A percentile compares a stretch with the other conserved stretches of the same genome.
These are phyloP conservation scores for Drosophila sucinea DNA, from an alignment of 1,140 invertebrate species.

Conservation along the genomic window DNA sequence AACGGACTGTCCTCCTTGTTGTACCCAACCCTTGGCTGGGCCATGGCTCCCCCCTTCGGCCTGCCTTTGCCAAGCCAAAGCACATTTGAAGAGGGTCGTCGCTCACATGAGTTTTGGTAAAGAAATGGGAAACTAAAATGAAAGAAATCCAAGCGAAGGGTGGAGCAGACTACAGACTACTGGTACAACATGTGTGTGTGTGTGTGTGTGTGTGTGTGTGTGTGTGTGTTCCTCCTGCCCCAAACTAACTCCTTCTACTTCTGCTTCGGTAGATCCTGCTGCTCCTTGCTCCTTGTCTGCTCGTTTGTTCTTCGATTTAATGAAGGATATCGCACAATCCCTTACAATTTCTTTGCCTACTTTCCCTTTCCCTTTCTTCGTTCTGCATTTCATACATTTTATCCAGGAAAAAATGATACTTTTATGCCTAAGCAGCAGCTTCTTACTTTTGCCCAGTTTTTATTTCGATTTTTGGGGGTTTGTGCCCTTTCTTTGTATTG, in stretches of 20 bases:
- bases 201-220: too few species aligned
- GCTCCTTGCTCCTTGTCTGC: conserved; percentile 34
- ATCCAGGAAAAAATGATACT: conserved; percentile 57
- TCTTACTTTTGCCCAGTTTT: conserved; percentile 41
- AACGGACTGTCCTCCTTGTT: conserved; percentile 18
- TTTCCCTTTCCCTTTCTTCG: conserved; percentile 38
- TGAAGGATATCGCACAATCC: conserved; percentile 77
- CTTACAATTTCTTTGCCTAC: conserved; percentile 41
- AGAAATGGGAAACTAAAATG: conserved; percentile 81
- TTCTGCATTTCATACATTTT: conserved; percentile 77
- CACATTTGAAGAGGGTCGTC: conserved; percentile 78
- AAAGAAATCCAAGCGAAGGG: conserved; percentile 66
- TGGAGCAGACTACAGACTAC: conserved; percentile 35
- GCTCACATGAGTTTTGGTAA: conserved; percentile 61
- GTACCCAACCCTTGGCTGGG: not conserved
- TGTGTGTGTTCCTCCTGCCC: conserved; percentile 5
- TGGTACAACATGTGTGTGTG: conserved; percentile 36
- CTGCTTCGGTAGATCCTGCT: conserved; percentile 20
- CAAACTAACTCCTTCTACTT: conserved; percentile 37
- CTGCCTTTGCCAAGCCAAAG: conserved; percentile 48
- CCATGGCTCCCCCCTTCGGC: not conserved
- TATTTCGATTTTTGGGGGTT: conserved; percentile 52
- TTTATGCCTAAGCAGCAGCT: conserved; percentile 59
- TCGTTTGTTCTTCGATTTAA: conserved; percentile 81
- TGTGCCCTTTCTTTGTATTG: conserved; percentile 20